phyloP scores from a whole-genome alignment of 2,797 vertebrate species.

The Microctenopoma lineatum region DNA sequence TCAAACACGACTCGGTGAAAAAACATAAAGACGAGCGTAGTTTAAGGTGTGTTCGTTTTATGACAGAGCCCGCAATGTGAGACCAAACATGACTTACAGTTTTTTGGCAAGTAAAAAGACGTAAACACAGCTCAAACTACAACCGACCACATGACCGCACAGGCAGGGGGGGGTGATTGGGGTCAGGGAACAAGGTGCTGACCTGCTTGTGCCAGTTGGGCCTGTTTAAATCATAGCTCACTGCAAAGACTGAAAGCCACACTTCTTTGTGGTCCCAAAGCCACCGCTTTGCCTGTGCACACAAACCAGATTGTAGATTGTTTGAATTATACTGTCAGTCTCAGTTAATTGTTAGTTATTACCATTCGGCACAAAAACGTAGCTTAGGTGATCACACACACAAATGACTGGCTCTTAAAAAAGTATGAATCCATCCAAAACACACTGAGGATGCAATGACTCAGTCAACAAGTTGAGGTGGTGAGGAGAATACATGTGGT shows the following conservation, averaged over 20 bases:
- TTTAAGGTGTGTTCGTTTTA: slow-evolving; percentile 12
- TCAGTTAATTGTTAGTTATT: not conserved
- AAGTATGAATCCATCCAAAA: slow-evolving; percentile 8
- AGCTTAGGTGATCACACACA: not conserved
- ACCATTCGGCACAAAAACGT: not conserved
- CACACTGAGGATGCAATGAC: not conserved
- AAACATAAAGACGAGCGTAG: slow-evolving; percentile 11
- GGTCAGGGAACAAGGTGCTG: slow-evolving; percentile 32
- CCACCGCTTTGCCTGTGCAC: slow-evolving; percentile 1
- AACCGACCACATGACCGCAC: slow-evolving; percentile 21
- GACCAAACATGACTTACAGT: not conserved
- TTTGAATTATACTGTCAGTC: not conserved
- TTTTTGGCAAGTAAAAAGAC: not conserved
- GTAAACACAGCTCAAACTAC: slow-evolving; percentile 23
- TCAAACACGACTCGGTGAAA: not conserved
- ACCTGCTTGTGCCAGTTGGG: slow-evolving; percentile 23
- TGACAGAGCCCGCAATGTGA: not conserved
- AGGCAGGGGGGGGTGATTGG: not conserved
- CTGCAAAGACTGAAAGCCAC: not conserved
- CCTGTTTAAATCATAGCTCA: slow-evolving; percentile 7
- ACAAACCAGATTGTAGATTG: slow-evolving; percentile 7
- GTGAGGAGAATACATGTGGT: not conserved
- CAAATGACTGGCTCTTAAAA: not conserved
- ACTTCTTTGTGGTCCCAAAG: slow-evolving; percentile 8
- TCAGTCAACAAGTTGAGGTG: not conserved